These are phyloP conservation scores for Etia nguti DNA, from an alignment of 2,113 vertebrate genomes.

Conservation along the genomic window DNA sequence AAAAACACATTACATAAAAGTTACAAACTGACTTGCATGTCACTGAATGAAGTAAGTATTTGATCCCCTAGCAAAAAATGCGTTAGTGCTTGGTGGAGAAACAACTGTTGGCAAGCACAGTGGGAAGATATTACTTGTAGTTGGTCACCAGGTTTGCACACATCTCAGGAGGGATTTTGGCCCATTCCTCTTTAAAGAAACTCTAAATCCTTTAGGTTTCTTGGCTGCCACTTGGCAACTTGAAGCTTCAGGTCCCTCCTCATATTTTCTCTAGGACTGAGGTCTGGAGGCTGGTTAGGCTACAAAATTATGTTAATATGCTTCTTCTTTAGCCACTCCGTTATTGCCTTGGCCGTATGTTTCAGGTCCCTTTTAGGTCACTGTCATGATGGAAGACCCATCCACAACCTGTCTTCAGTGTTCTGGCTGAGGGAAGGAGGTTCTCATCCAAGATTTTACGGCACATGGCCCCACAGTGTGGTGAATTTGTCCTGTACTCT, in stretches of 20 bases:
- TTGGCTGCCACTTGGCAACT: neutral
- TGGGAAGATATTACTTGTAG: neutral
- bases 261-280: neutral
- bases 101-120: neutral
- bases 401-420: neutral
- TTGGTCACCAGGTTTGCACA: neutral
- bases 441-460: too few species aligned
- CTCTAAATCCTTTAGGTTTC: neutral
- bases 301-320: neutral
- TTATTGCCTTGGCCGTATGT: neutral
- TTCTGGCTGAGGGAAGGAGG: neutral
- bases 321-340: neutral
- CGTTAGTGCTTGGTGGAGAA: neutral
- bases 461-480: too few species aligned
- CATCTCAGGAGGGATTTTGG: neutral
- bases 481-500: too few species aligned
- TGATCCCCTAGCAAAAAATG: neutral
- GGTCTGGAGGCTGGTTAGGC: neutral
- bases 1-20: neutral
- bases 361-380: neutral
- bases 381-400: neutral
- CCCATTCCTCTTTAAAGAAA: neutral
- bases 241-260: neutral
- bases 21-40: neutral
- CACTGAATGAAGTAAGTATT: neutral